A percentile compares a stretch with the other conserved stretches of the same genome.
Conservation (phyloP, 1,140 invertebrate genomes). For the Aethina tumida region DNA sequence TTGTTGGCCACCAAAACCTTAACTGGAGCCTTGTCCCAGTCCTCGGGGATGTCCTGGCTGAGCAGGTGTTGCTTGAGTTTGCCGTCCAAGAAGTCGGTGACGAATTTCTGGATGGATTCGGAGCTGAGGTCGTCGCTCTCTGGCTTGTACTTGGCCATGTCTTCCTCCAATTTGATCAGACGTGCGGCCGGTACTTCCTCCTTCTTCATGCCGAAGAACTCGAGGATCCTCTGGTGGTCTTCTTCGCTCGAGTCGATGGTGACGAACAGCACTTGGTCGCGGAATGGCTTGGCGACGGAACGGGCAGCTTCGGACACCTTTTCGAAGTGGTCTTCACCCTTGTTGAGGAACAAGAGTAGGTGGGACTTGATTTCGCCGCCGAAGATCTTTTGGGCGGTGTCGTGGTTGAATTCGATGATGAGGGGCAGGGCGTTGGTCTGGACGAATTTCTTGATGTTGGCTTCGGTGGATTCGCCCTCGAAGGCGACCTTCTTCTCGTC, state of each 20-base stretch:
- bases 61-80: slow-evolving; percentile 92
- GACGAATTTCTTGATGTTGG: slow-evolving; percentile 75
- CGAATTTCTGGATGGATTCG: slow-evolving; percentile 74
- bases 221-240: slow-evolving; percentile 93
- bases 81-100: slow-evolving; percentile 79
- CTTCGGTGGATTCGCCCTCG: slow-evolving; percentile 57
- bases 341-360: slow-evolving; percentile 88
- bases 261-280: slow-evolving; percentile 89
- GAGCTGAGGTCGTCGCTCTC: slow-evolving; percentile 62
- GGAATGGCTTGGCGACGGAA: slow-evolving; percentile 78
- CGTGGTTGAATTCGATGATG: slow-evolving; percentile 95
- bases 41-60: slow-evolving; percentile 87
- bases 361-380: slow-evolving; percentile 96
- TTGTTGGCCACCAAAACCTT: slow-evolving; percentile 92
- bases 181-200: slow-evolving; percentile 86
- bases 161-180: slow-evolving; percentile 89
- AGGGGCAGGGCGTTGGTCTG: slow-evolving; percentile 77
- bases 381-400: slow-evolving; percentile 96
- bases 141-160: slow-evolving; percentile 98
- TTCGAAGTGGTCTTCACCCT: slow-evolving; percentile 75
- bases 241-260: slow-evolving; percentile 91
- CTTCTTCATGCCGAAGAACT: slow-evolving; percentile 98
- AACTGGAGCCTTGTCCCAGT: slow-evolving; percentile 95
- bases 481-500: slow-evolving; percentile 84
- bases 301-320: slow-evolving; percentile 60